A percentile compares a stretch with the other conserved stretches of the same genome.
Conservation (phyloP, 1,140 invertebrate species). For the Eupeodes corollae region DNA sequence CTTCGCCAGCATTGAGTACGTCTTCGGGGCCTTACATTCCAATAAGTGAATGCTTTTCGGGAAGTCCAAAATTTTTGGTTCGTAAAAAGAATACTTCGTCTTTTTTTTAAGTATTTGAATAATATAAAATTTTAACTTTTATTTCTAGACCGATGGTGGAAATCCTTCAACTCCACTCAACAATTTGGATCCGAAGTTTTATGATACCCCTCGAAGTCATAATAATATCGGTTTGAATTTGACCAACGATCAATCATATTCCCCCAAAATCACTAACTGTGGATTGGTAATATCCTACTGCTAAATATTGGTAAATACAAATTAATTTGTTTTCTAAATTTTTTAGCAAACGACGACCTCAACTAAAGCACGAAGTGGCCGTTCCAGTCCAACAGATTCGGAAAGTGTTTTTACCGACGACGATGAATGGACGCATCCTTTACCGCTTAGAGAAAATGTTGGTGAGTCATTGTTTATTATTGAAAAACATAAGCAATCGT, state of each 20-base stretch:
- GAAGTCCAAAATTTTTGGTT: constrained; percentile 43
- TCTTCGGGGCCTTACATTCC: constrained; percentile 65
- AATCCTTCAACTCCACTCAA: constrained; percentile 30
- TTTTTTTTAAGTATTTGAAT: neutral
- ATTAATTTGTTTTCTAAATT: neutral
- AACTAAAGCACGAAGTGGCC: constrained; percentile 8
- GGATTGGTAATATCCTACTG: constrained; percentile 9
- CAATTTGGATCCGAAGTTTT: constrained; percentile 40
- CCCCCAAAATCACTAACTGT: constrained; percentile 35
- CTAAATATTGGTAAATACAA: neutral
- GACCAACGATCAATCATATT: constrained; percentile 35
- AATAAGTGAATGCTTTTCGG: constrained; percentile 82
- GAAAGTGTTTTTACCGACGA: constrained; percentile 50
- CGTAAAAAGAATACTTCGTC: neutral
- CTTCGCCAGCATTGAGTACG: constrained; percentile 48
- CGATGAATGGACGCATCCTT: constrained; percentile 41
- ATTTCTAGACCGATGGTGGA: constrained; percentile 12
- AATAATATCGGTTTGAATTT: constrained; percentile 36
- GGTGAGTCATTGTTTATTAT: constrained; percentile 12
- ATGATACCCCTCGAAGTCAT: constrained; percentile 43
- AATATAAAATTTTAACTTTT: neutral
- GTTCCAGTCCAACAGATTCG: constrained; percentile 44
- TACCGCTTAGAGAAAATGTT: constrained; percentile 31
- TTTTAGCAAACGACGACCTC: neutral
- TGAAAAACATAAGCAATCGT: neutral